Evolutionary conservation across 2,797 vertebrate species (phyloP).

Genomic region (Poecilia gillii): DNA sequence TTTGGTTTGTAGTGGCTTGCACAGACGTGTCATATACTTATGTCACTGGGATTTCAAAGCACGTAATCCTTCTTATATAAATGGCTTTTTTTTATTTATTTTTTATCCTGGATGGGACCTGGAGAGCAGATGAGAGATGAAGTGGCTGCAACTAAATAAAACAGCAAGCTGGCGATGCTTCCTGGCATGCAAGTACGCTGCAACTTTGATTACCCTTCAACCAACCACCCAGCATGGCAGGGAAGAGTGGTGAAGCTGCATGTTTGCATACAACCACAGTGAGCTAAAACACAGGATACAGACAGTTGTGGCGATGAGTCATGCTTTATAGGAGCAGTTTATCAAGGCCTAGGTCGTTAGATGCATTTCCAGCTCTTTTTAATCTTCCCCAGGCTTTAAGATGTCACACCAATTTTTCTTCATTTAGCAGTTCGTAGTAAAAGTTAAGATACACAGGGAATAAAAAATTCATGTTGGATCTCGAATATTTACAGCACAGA

Average conservation of each 20-base stretch:
- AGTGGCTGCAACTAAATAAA: conserved; percentile 76
- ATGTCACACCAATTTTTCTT: conserved; percentile 19
- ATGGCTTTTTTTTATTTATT: conserved; percentile 43
- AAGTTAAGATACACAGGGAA: conserved; percentile 3
- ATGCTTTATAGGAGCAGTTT: conserved; percentile 41
- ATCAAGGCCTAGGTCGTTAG: conserved; percentile 25
- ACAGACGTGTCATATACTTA: conserved; percentile 63
- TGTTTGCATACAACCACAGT: conserved; percentile 45
- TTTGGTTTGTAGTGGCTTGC: conserved; percentile 28
- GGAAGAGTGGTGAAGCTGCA: conserved; percentile 10
- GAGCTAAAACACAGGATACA: conserved; percentile 18
- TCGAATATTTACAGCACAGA: not conserved
- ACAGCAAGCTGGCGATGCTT: conserved; percentile 67
- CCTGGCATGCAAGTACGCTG: conserved; percentile 39
- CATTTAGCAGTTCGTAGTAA: not conserved
- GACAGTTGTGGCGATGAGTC: conserved; percentile 57
- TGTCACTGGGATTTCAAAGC: conserved; percentile 71
- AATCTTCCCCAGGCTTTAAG: conserved; percentile 16
- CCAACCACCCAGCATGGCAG: conserved; percentile 18
- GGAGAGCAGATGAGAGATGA: conserved; percentile 54
- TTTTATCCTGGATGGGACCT: conserved; percentile 54
- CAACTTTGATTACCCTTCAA: conserved; percentile 41
- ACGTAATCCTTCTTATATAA: conserved; percentile 81
- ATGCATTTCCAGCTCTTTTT: conserved; percentile 16
- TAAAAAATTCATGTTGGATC: not conserved